A percentile compares a stretch with the other conserved stretches of the same genome.
phyloP scores from a whole-genome alignment of 2,888 invertebrate species.

The Bimastos eiseni region DNA sequence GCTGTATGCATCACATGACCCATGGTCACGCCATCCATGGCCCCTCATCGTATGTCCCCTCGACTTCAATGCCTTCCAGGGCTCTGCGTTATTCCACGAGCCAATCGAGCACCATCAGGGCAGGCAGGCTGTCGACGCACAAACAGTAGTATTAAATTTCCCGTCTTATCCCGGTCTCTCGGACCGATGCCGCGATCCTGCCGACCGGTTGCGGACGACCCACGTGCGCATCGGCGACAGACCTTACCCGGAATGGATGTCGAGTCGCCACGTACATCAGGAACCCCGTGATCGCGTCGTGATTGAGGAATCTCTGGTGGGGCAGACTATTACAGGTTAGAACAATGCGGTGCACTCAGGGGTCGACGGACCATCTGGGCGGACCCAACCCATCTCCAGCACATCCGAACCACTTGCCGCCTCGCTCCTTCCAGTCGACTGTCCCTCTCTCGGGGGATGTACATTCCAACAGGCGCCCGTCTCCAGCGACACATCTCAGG shows the following conservation, averaged over 20 bases:
- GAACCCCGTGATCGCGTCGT: neutral
- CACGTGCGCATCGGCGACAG: neutral
- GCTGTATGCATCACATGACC: neutral
- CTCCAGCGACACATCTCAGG: neutral
- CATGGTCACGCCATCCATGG: neutral
- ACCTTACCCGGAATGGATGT: neutral
- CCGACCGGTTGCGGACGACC: neutral
- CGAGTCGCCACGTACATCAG: neutral
- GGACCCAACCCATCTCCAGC: neutral
- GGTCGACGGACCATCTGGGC: neutral
- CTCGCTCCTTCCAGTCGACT: neutral
- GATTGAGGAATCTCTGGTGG: neutral
- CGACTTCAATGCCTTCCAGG: neutral
- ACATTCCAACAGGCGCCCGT: neutral
- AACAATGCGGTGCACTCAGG: neutral
- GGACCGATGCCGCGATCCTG: neutral
- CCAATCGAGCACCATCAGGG: neutral
- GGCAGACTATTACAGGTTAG: neutral
- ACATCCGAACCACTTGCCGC: neutral
- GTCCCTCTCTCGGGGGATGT: neutral
- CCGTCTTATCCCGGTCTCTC: neutral
- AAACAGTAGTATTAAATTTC: neutral
- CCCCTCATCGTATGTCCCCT: neutral
- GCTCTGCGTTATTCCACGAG: neutral
- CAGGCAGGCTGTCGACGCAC: neutral